Base-by-base conservation (phyloP, 1,140 invertebrate genomes). In the Eumeta japonica region DNA sequence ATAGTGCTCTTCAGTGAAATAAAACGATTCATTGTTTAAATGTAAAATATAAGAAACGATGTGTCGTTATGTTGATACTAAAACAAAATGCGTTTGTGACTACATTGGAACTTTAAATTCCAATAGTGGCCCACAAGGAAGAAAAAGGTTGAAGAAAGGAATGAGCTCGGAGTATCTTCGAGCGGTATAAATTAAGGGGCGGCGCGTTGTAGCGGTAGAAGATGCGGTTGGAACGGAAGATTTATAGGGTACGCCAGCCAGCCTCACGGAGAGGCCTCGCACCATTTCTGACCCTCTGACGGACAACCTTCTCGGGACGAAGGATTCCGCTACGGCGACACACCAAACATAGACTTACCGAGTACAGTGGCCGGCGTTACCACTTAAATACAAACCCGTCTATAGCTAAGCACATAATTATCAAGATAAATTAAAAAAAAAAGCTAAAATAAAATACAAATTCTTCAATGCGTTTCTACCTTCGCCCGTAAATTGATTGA, bases 121-220 rank as follows among this genome's bases (percentile, higher is more conserved):
- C 20, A 24, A 24, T 24, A n/a, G n/a, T n/a, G n/a, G n/a, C n/a
- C n/a, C 5, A 24, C 5, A 24, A 24, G 20, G 5, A 5, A 24
- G n/a, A n/a, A 24, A 24, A 24, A 24, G n/a, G 20, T 24, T 24
- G 5, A 24, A n/a, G 20, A 5, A 24, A 24, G n/a, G 20, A 24
- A 24, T 24, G 20, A 24, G 5, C 20, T 24, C 20, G n/a, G n/a
- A n/a, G n/a, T 7, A 24, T 24, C 5, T n/a, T n/a, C 5, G n/a
- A 24, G 20, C 20, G 20, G 20, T n/a, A 24, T 24, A 24, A 24
- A 24, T 24, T 24, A 24, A 24, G 20, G n/a, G n/a, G 20, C 20
- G 20, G n/a, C 5, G n/a, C 20, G 20, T 24, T 24, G n/a, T n/a
- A 24, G 20, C 20, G 20, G 20, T 24, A 7, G 20, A 24, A 24